Evolutionary conservation across 2,888 invertebrate species (phyloP).

Genomic region (Pandemis corylana): DNA sequence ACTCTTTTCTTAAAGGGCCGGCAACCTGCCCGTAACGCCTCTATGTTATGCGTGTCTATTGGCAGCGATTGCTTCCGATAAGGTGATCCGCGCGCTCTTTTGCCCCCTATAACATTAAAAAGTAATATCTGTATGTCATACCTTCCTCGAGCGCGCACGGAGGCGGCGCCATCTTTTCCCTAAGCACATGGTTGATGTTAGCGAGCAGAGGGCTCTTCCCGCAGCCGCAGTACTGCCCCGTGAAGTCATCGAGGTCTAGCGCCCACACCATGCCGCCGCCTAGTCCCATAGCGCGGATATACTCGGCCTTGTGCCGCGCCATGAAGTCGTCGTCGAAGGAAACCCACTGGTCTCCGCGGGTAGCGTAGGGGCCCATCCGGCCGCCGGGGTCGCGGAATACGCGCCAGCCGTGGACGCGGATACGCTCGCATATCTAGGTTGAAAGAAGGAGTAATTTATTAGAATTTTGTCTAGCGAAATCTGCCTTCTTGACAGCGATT

Average conservation of each 20-base stretch:
- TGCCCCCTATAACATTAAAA: too few relatives aligned
- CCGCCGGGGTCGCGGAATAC: slow-evolving; percentile 91
- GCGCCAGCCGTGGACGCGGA: slow-evolving; percentile 90
- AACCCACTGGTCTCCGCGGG: slow-evolving; percentile 94
- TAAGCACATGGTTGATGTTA: slow-evolving; percentile 92
- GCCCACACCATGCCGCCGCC: slow-evolving; percentile 97
- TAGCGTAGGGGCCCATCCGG: slow-evolving; percentile 95
- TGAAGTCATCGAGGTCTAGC: slow-evolving; percentile 94
- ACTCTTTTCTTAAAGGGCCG: too few relatives aligned
- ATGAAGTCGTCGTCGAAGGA: slow-evolving; percentile 95
- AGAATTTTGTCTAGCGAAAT: background rate
- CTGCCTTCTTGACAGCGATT: background rate
- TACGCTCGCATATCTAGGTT: slow-evolving; percentile 90
- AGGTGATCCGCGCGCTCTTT: too few relatives aligned
- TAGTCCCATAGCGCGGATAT: slow-evolving; percentile 90
- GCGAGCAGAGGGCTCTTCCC: slow-evolving; percentile 92
- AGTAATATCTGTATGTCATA: slow-evolving; percentile 42
- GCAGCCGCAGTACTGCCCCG: slow-evolving; percentile 89
- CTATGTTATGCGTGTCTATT: too few relatives aligned
- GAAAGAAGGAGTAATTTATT: background rate
- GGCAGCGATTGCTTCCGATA: too few relatives aligned
- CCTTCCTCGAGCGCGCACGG: slow-evolving; percentile 71
- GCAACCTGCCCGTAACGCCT: too few relatives aligned
- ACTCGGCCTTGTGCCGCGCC: slow-evolving; percentile 93
- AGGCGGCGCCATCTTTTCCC: slow-evolving; percentile 88